Conservation (phyloP, 2,113 vertebrate genomes). For the Patagioenas fasciata region DNA sequence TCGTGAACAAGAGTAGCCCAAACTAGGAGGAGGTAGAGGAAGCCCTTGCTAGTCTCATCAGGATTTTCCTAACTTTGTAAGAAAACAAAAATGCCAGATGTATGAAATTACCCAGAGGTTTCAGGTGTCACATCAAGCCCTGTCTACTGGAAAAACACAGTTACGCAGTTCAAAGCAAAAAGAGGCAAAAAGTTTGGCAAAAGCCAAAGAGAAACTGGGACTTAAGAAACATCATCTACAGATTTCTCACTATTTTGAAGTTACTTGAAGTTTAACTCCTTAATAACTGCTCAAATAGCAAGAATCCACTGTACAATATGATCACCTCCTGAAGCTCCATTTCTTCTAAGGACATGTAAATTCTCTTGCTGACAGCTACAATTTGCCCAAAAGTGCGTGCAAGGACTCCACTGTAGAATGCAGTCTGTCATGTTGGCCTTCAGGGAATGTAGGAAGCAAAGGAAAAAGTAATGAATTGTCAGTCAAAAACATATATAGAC, state of each 20-base stretch:
- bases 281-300: background rate
- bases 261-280: background rate
- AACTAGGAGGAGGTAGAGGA: background rate
- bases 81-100: background rate
- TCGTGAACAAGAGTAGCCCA: background rate
- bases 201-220: background rate
- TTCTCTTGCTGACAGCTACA: background rate
- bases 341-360: background rate
- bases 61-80: background rate
- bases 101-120: background rate
- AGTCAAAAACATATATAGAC: background rate
- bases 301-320: background rate
- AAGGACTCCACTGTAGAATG: background rate
- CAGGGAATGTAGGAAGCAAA: background rate
- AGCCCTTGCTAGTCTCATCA: background rate
- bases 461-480: constrained; percentile 17
- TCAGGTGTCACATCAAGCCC: background rate
- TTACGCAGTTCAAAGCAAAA: background rate
- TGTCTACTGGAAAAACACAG: background rate
- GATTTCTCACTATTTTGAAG: background rate
- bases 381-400: background rate
- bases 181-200: background rate
- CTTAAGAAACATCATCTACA: background rate
- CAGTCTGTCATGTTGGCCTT: background rate
- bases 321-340: background rate